Conservation (phyloP, 1,140 invertebrate species). For the Dufourea novaeangliae region DNA sequence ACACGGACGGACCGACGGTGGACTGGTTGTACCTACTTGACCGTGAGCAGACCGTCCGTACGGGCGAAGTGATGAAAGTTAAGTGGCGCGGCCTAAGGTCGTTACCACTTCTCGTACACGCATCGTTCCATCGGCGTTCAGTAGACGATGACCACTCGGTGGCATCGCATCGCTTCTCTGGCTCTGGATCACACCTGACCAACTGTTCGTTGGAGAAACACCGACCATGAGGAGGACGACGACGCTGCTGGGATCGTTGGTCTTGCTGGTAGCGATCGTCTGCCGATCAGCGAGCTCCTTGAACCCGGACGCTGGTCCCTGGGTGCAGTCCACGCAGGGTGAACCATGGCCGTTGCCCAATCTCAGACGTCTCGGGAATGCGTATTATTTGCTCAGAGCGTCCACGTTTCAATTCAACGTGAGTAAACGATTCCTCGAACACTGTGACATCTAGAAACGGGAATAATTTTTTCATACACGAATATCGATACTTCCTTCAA, state of each 20-base stretch:
- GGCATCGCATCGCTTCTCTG: slow-evolving; percentile 50
- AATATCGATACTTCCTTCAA: too few species aligned
- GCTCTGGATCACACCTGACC: slow-evolving; percentile 2
- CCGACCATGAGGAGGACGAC: slow-evolving; percentile 25
- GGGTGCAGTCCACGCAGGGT: slow-evolving; percentile 75
- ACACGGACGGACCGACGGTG: neutral
- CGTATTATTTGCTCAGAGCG: slow-evolving; percentile 61
- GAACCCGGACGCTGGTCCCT: slow-evolving; percentile 70
- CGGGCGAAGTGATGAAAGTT: slow-evolving; percentile 61
- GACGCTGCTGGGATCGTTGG: neutral
- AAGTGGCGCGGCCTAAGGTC: slow-evolving; percentile 64
- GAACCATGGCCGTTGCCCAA: slow-evolving; percentile 77
- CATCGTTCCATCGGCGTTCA: slow-evolving; percentile 57
- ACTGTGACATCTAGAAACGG: too few species aligned
- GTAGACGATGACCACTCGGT: slow-evolving; percentile 63
- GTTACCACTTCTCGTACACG: slow-evolving; percentile 60
- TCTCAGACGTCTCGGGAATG: slow-evolving; percentile 29
- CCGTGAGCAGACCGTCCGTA: slow-evolving; percentile 54
- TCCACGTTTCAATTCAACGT: slow-evolving; percentile 67
- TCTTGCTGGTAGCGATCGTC: neutral
- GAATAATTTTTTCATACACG: neutral
- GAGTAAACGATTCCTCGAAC: too few species aligned
- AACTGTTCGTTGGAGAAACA: neutral
- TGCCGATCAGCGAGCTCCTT: slow-evolving; percentile 11
- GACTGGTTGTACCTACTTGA: slow-evolving; percentile 63